Base-by-base conservation (phyloP, 2,797 vertebrate genomes). In the Hybognathus amarus region DNA sequence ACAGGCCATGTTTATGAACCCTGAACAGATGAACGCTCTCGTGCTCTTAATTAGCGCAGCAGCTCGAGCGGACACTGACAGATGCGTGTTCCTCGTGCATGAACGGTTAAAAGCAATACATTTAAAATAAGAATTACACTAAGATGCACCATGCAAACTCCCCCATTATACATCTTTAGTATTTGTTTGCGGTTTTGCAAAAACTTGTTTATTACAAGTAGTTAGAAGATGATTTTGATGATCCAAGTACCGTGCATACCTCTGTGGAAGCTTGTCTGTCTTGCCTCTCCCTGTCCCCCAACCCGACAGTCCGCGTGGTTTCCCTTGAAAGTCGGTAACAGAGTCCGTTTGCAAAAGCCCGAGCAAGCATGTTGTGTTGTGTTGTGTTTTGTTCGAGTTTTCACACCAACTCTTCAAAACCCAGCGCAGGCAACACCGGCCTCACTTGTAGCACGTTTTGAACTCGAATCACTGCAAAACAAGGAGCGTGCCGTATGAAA, bases 301-400 rank as follows among this genome's bases (percentile, higher is more conserved):
- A 86, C 17, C 78, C 84, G 2, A 84, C 33, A 79, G 84, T 79
- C 84, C 91, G 91, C 83, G 87, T 20, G n/a, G 87, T 81, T 83
- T 89, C 87, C 6, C 78, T 82, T 73, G 87, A 86, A 79, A 89
- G 88, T 84, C 92, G 91, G 67, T 88, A 40, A 63, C 88, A 85
- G 81, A 91, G 12, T 77, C 84, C 70, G n/a, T 88, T 77, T 20
- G 79, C 77, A 79, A 90, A 71, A 82, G 87, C 4, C 84, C 91
- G 91, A 85, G 90, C 61, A 90, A 93, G 92, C 95, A 95, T 95
- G 18, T 50, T 86, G 79, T 22, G 42, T 59, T 78, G 86, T 4
- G 74, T 87, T 80, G n/a, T n/a, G n/a, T n/a, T n/a, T n/a, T n/a
- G n/a, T n/a, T n/a, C n/a, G n/a, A n/a, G n/a, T n/a, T n/a, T 52